Evolutionary conservation across 2,113 vertebrate genomes (phyloP).

Genomic region (Paramormyrops kingsleyae): DNA sequence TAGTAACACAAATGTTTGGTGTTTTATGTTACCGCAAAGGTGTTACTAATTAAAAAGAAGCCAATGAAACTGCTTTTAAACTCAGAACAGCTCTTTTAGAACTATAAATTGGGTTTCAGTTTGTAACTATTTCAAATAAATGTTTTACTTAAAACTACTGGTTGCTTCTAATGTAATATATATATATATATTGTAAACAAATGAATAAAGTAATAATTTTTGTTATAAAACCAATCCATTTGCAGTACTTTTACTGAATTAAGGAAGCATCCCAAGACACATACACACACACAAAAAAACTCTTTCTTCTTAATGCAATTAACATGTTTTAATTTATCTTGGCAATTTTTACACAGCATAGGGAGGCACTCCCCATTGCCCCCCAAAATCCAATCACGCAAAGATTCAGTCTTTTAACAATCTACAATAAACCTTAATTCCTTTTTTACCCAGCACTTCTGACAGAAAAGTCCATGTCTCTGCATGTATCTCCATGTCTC

Average conservation of each 20-base stretch:
- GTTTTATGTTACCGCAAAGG: not conserved
- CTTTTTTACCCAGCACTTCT: not conserved
- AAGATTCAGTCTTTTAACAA: not conserved
- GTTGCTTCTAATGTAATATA: not conserved
- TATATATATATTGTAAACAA: not conserved
- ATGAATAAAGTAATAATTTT: not conserved
- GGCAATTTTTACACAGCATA: not conserved
- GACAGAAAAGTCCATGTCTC: not conserved
- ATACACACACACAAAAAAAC: not conserved
- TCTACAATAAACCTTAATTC: not conserved
- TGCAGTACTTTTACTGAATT: not conserved
- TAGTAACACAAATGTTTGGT: not conserved
- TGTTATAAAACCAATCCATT: not conserved
- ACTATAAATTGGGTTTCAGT: not conserved
- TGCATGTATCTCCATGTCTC: too few species aligned
- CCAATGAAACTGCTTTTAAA: not conserved
- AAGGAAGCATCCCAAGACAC: not conserved
- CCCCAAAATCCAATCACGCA: not conserved
- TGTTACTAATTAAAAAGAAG: not conserved
- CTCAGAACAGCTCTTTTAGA: not conserved
- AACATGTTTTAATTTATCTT: not conserved
- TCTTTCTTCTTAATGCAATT: not conserved
- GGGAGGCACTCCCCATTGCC: not conserved
- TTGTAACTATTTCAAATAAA: not conserved
- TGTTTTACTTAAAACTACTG: not conserved